Evolutionary conservation across 2,113 vertebrate species (phyloP).

Genomic region (Pelecanus crispus): DNA sequence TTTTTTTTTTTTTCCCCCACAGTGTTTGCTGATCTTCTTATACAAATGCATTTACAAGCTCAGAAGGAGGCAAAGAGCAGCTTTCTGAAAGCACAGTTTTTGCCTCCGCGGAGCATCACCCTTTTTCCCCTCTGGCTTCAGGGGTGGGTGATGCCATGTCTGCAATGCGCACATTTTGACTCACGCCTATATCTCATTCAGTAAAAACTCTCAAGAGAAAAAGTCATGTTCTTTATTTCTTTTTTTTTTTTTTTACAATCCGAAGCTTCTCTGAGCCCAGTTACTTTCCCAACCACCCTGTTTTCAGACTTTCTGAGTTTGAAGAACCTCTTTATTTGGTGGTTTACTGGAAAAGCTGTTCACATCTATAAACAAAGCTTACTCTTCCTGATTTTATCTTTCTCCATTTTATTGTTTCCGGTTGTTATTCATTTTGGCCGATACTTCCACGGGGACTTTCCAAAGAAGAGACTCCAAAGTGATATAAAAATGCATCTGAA

Average conservation of each 20-base stretch:
- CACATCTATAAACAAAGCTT: slow-evolving; percentile 24
- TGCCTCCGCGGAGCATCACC: accelerated
- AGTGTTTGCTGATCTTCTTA: not conserved
- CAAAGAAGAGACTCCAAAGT: not conserved
- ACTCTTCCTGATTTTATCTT: slow-evolving; percentile 50
- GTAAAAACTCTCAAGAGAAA: not conserved
- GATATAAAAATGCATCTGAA: not conserved
- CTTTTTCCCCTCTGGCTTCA: not conserved
- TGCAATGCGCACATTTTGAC: not conserved
- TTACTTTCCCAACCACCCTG: not conserved
- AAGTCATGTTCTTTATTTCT: accelerated
- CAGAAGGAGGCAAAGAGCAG: not conserved
- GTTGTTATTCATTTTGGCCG: slow-evolving; percentile 16
- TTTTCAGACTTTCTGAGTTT: not conserved
- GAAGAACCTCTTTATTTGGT: not conserved
- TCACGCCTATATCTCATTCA: not conserved
- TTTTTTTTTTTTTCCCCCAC: too few species aligned
- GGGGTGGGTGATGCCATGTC: not conserved
- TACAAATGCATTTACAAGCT: not conserved
- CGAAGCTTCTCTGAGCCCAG: not conserved
- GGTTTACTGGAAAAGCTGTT: slow-evolving; percentile 61
- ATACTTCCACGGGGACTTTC: slow-evolving; percentile 63
- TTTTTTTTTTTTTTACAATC: not conserved
- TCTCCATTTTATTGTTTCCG: slow-evolving; percentile 46
- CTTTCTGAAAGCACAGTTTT: not conserved